Conservation (phyloP, 2,888 invertebrate genomes). For the Drosophila picticornis region DNA sequence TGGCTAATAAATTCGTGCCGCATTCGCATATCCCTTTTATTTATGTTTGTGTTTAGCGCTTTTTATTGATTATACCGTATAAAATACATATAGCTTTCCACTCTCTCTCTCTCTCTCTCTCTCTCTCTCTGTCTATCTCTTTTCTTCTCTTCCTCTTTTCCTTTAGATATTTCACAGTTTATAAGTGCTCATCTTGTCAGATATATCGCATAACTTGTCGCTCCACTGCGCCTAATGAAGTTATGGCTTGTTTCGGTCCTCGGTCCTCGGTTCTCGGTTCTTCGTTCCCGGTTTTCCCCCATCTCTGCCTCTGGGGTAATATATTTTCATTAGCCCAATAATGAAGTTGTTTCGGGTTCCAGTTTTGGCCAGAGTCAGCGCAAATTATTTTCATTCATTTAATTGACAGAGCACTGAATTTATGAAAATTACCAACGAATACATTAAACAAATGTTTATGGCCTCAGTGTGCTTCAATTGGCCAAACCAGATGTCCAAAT, state of each 20-base stretch:
- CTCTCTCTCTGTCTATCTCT: neutral
- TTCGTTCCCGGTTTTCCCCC: neutral
- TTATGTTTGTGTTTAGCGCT: constrained; percentile 69
- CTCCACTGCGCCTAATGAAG: constrained; percentile 69
- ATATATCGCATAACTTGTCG: constrained; percentile 65
- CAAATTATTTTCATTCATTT: constrained; percentile 76
- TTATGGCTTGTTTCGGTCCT: constrained; percentile 58
- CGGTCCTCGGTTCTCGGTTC: constrained; percentile 19
- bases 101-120: neutral
- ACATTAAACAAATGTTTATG: constrained; percentile 46
- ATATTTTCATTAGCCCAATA: constrained; percentile 70
- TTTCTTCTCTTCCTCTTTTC: neutral
- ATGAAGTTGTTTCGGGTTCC: constrained; percentile 58
- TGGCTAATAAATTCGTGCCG: constrained; percentile 69
- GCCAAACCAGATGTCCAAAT: constrained; percentile 49
- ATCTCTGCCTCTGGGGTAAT: constrained; percentile 36
- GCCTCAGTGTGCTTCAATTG: constrained; percentile 52
- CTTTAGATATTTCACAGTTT: constrained; percentile 61
- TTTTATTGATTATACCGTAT: constrained; percentile 73
- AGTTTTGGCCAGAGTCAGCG: constrained; percentile 57
- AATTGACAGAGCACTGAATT: constrained; percentile 64
- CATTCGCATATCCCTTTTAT: constrained; percentile 64
- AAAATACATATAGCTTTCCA: constrained; percentile 38
- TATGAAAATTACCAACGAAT: constrained; percentile 56
- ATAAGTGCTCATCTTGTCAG: constrained; percentile 60